phyloP scores from a whole-genome alignment of 2,888 invertebrate genomes.

The Stenchaetothrips biformis region DNA sequence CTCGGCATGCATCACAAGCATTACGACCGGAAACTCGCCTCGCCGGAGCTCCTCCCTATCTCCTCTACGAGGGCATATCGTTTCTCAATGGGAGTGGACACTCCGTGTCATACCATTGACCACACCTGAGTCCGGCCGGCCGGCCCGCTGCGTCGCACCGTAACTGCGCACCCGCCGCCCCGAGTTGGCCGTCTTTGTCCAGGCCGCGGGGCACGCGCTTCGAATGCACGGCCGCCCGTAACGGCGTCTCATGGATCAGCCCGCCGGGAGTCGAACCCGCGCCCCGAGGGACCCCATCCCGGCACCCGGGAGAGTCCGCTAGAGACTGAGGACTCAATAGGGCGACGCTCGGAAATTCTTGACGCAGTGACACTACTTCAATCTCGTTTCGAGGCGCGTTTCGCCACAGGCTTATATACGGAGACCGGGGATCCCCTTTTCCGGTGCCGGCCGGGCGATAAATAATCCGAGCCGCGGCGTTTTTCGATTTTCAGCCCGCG shows the following conservation, averaged over 20 bases:
- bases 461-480: too few species aligned
- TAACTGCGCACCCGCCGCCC: background rate
- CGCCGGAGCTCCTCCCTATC: slow-evolving; percentile 8
- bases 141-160: background rate
- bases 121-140: slow-evolving; percentile 5
- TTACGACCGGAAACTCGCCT: slow-evolving; percentile 5
- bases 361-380: too few species aligned
- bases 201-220: background rate
- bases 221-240: background rate
- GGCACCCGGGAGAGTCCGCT: too few species aligned
- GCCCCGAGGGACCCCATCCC: background rate
- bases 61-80: slow-evolving; percentile 1
- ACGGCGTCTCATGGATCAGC: background rate
- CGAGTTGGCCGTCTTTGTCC: background rate
- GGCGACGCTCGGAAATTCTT: too few species aligned
- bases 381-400: too few species aligned
- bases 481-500: too few species aligned
- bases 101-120: slow-evolving; percentile 20
- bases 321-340: too few species aligned
- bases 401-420: too few species aligned
- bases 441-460: too few species aligned
- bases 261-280: background rate
- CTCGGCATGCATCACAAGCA: background rate
- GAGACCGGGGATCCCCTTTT: too few species aligned
- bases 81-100: slow-evolving; percentile 24